phyloP scores from a whole-genome alignment of 2,888 invertebrate genomes.

The Agrilus mali region DNA sequence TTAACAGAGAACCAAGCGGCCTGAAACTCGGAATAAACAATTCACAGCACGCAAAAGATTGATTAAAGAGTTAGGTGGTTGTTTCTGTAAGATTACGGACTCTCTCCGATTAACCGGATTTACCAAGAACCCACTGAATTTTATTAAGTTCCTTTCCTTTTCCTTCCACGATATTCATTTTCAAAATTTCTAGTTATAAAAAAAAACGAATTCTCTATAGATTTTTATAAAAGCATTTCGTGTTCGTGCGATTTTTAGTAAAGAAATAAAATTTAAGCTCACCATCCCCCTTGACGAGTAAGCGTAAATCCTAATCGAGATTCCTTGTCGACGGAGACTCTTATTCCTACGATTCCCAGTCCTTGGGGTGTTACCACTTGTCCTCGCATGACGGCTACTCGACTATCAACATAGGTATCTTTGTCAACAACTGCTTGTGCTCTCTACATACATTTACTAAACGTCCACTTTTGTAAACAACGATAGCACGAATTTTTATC shows the following conservation, averaged over 20 bases:
- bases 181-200: no score
- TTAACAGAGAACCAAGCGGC: no score
- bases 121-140: no score
- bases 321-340: slow-evolving; percentile 90
- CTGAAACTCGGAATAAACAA: no score
- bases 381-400: slow-evolving; percentile 97
- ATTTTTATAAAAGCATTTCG: background rate
- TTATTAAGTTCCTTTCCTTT: no score
- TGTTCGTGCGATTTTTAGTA: background rate
- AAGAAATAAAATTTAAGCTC: slow-evolving; percentile 37
- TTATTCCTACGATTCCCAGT: slow-evolving; percentile 91
- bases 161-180: no score
- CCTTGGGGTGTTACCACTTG: slow-evolving; percentile 91
- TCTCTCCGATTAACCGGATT: no score
- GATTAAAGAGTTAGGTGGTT: no score
- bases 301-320: slow-evolving; percentile 93
- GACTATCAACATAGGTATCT: slow-evolving; percentile 49
- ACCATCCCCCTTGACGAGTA: slow-evolving; percentile 89
- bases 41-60: no score
- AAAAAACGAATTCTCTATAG: no score
- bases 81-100: no score
- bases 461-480: slow-evolving; percentile 14
- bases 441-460: slow-evolving; percentile 11
- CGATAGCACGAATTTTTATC: slow-evolving; percentile 11
- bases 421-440: slow-evolving; percentile 19